A percentile compares a stretch with the other conserved stretches of the same genome.
phyloP scores from a whole-genome alignment of 2,797 vertebrate species.

The Coregonus ussuriensis region DNA sequence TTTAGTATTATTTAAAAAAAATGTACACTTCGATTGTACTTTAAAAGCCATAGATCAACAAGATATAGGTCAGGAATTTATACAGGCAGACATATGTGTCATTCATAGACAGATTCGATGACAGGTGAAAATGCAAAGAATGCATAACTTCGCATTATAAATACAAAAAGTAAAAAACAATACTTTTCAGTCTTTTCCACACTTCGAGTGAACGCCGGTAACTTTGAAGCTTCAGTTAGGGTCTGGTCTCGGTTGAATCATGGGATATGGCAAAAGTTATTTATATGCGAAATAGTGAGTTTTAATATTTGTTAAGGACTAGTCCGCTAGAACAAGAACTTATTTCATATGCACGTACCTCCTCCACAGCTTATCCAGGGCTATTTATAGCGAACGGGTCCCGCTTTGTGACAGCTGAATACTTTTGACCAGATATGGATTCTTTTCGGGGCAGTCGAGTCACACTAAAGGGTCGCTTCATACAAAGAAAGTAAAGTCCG shows the following conservation, averaged over 20 bases:
- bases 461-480: too few species aligned
- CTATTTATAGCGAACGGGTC: constrained; percentile 86
- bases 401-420: constrained; percentile 84
- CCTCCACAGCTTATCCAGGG: constrained; percentile 58
- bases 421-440: constrained; percentile 93
- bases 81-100: not conserved
- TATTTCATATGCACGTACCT: constrained; percentile 70
- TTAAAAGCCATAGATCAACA: too few species aligned
- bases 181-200: too few species aligned
- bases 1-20: not conserved
- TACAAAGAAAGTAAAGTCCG: constrained; percentile 24
- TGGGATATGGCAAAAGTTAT: not conserved
- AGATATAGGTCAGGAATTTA: not conserved
- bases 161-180: too few species aligned
- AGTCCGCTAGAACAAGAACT: not conserved
- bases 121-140: not conserved
- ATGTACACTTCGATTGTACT: too few species aligned
- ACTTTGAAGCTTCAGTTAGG: not conserved
- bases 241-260: not conserved
- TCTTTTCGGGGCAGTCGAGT: constrained; percentile 70
- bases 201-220: not conserved
- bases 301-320: constrained; percentile 27
- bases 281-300: not conserved
- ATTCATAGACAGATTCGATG: not conserved
- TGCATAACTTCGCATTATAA: not conserved